These are phyloP conservation scores for Aepyceros melampus DNA, from an alignment of 2,113 vertebrate genomes.

Conservation along the genomic window DNA sequence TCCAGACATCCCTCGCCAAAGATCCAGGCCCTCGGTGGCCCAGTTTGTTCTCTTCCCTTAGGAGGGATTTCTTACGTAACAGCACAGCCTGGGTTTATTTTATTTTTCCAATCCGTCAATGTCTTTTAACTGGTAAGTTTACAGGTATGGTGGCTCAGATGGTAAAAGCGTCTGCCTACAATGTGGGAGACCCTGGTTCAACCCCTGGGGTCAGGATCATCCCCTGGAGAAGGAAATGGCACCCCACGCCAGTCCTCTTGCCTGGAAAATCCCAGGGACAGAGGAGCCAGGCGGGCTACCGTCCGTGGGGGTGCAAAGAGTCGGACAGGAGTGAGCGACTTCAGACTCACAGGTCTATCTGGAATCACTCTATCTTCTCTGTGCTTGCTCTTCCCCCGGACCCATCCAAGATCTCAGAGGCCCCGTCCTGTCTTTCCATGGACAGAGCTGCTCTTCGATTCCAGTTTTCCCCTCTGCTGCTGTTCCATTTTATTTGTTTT, in stretches of 20 bases:
- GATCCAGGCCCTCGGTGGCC: too few species aligned
- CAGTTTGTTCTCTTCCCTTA: background rate
- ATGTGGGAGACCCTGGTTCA: background rate
- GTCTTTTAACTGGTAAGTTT: background rate
- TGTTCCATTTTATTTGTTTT: background rate
- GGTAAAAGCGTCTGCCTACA: background rate
- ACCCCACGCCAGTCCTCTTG: background rate
- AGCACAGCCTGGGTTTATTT: background rate
- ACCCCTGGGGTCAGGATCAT: background rate
- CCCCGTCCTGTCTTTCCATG: background rate
- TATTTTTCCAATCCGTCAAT: accelerated
- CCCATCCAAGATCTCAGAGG: background rate
- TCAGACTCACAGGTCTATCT: accelerated
- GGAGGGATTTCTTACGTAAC: accelerated
- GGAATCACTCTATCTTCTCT: background rate
- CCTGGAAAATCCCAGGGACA: too few species aligned
- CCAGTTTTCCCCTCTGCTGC: background rate
- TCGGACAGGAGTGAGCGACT: too few species aligned
- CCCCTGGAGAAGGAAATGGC: background rate
- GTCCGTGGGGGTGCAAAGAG: too few species aligned
- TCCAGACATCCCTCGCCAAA: accelerated
- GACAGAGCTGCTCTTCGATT: background rate
- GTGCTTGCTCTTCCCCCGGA: background rate
- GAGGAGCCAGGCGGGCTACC: too few species aligned
- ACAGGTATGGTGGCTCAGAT: background rate